Evolutionary conservation across 2,888 invertebrate genomes (phyloP).

Genomic region (Melinaea menophilus): DNA sequence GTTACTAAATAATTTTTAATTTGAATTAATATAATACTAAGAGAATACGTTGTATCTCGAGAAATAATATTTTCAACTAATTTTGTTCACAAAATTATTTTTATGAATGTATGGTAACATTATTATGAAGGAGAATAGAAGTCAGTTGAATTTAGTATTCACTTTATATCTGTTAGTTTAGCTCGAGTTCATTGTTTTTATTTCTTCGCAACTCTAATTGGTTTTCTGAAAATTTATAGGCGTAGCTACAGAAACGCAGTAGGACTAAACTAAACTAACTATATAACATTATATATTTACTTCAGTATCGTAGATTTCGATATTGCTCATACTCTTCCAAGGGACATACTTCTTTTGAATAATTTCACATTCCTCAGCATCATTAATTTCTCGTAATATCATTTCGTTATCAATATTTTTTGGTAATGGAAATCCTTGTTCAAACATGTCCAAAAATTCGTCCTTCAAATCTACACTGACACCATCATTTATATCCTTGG

Average conservation of each 20-base stretch:
- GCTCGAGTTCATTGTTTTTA: background rate
- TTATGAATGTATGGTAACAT: too few relatives aligned
- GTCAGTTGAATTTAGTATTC: background rate
- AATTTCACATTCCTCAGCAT: conserved; percentile 54
- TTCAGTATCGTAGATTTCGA: conserved; percentile 47
- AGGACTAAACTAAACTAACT: background rate
- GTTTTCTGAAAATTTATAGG: conserved; percentile 17
- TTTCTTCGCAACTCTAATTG: conserved; percentile 14
- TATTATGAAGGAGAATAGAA: background rate
- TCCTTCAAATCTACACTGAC: background rate
- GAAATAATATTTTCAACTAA: too few relatives aligned
- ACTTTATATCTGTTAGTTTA: background rate
- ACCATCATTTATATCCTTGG: background rate
- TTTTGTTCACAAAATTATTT: too few relatives aligned
- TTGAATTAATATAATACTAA: too few relatives aligned
- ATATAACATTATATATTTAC: conserved; percentile 43
- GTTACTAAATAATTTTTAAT: too few relatives aligned
- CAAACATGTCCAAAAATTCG: background rate
- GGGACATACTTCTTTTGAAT: conserved; percentile 91
- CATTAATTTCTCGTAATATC: background rate
- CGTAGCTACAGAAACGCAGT: background rate
- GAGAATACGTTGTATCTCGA: too few relatives aligned
- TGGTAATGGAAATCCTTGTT: background rate
- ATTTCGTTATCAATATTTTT: background rate
- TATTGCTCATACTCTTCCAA: conserved; percentile 77